Evolutionary conservation across 2,888 invertebrate species (phyloP), one percentile per base, ranked within the genome.

Genomic region (Clanis bilineata): DNA sequence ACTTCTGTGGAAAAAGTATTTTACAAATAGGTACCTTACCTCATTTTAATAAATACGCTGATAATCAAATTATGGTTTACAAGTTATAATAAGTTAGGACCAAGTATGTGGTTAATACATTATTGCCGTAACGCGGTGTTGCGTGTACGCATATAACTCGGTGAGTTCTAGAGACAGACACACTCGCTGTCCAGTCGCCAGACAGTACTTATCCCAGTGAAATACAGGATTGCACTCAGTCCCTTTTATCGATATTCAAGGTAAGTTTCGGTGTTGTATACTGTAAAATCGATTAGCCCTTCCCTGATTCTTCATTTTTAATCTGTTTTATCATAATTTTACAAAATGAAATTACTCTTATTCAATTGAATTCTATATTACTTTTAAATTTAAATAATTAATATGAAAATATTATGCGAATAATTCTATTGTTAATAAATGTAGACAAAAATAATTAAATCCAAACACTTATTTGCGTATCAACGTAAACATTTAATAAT

Each of bases 191-290:
- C 18, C 51, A 18, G 32, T 15, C 51, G 32, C 51, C 28, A 32
- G 9, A 51, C 32, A 28, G 18, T 18, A 28, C 2, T 12, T 45
- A 45, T 15, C 39, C 45, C 47, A 51, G 51, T 51, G 32, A 18
- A 25, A 28, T 32, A 32, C 10, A 18, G 51, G 32, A 51, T 51
- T 51, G 51, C 32, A 32, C 18, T 51, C 28, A 51, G 51, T 51
- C 18, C n/a, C n/a, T 18, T 18, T 32, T 51, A 12, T 22, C 22
- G 22, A 28, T 32, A 1, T 18, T 9, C 2, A 32, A 51, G 51
- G 51, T 51, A 28, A 28, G 32, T 47, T 25, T 25, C 15, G n/a
- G 28, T 51, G 32, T 32, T 18, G 1, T 9, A 7, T 25, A 25
- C n/a, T 25, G 1, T 45, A 23, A n/a, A 21, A 45, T 12, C 25